Percentiles rank a stretch among this genome's conserved stretches.
phyloP scores from a whole-genome alignment of 2,888 invertebrate genomes.

The Slavum lentiscoides region DNA sequence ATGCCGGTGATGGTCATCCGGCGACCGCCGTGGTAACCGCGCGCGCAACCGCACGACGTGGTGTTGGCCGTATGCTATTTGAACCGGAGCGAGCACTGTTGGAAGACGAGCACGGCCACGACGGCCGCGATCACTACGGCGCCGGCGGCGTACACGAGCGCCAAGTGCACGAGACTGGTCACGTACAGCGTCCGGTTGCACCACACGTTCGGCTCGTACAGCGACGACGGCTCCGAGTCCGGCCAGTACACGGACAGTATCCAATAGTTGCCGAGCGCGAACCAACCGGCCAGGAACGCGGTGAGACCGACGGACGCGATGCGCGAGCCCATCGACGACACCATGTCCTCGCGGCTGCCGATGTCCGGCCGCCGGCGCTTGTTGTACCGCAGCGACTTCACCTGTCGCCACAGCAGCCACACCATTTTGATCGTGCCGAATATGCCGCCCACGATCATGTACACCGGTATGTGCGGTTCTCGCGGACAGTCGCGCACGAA shows the following conservation, averaged over 20 bases:
- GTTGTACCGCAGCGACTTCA: conserved; percentile 65
- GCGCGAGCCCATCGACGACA: conserved; percentile 64
- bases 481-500: conserved; percentile 78
- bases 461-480: conserved; percentile 76
- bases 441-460: conserved; percentile 82
- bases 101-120: conserved; percentile 62
- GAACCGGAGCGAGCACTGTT: conserved; percentile 34
- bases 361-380: conserved; percentile 58
- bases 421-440: conserved; percentile 73
- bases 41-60: conserved; percentile 19
- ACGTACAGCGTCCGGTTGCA: conserved; percentile 77
- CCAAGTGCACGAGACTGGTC: conserved; percentile 75
- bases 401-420: conserved; percentile 70
- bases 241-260: conserved; percentile 77
- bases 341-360: conserved; percentile 58
- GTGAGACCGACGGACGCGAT: conserved; percentile 71
- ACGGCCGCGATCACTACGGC: conserved; percentile 66
- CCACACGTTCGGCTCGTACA: conserved; percentile 79
- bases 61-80: conserved; percentile 43
- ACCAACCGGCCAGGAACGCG: conserved; percentile 74
- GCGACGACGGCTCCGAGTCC: conserved; percentile 68
- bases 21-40: conserved; percentile 14
- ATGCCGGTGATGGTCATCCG: conserved; percentile 39
- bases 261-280: conserved; percentile 79
- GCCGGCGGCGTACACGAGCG: conserved; percentile 69